Percentiles rank a stretch among this genome's conserved stretches.
Evolutionary conservation across 1,140 invertebrate genomes (phyloP).

Genomic region (Trichoplusia ni): DNA sequence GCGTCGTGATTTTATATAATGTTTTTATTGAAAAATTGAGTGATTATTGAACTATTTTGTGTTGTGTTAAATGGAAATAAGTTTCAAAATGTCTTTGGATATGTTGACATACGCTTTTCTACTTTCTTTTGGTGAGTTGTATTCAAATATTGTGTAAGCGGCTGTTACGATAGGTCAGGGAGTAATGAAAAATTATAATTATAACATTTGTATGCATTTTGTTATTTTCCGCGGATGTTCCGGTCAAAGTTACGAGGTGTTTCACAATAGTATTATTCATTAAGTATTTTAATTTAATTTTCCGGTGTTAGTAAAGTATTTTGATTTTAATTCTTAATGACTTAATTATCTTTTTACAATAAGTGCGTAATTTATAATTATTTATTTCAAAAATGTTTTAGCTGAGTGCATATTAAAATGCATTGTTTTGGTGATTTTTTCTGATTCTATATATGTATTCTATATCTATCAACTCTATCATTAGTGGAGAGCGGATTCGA

Average conservation of each 20-base stretch:
- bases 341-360: background rate
- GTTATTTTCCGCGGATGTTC: no score
- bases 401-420: no score
- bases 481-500: no score
- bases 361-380: background rate
- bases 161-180: background rate
- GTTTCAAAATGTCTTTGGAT: slow-evolving; percentile 48
- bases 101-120: slow-evolving; percentile 46
- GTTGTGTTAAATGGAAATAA: slow-evolving; percentile 24
- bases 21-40: background rate
- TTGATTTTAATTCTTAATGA: no score
- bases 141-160: slow-evolving; percentile 7
- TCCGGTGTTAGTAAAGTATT: no score
- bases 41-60: slow-evolving; percentile 26
- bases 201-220: background rate
- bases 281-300: no score
- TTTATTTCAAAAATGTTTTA: no score
- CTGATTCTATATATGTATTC: no score
- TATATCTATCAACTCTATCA: no score
- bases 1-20: background rate
- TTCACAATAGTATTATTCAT: no score
- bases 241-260: no score
- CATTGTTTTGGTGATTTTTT: no score
- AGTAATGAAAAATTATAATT: slow-evolving; percentile 2
- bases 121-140: slow-evolving; percentile 61